Evolutionary conservation across 2,113 vertebrate species (phyloP).

Genomic region (Amazona guildingii): DNA sequence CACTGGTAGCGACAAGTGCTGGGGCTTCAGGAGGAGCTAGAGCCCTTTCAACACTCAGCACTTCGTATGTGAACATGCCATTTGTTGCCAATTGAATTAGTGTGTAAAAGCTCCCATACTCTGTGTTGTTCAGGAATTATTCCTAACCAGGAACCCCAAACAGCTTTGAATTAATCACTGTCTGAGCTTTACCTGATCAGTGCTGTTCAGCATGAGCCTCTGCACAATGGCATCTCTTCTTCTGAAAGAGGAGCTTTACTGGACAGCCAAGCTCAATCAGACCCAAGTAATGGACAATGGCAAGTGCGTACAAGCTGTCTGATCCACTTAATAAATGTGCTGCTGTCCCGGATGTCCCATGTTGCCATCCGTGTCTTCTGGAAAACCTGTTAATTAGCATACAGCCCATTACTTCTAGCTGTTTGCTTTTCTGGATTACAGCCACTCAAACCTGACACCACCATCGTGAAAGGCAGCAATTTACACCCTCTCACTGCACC

Average conservation of each 20-base stretch:
- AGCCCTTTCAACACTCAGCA: neutral
- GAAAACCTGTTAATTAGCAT: neutral
- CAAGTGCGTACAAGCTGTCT: neutral
- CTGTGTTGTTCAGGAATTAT: neutral
- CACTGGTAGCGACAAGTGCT: neutral
- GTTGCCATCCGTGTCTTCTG: neutral
- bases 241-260: neutral
- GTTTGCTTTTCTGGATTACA: neutral
- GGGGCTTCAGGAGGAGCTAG: neutral
- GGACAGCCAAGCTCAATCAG: neutral
- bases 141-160: neutral
- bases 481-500: neutral
- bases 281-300: neutral
- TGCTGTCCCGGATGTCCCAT: accelerated
- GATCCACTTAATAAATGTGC: neutral
- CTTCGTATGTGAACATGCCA: accelerated
- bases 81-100: neutral
- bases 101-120: accelerated
- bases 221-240: neutral
- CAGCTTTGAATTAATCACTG: neutral
- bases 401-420: neutral
- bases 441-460: neutral
- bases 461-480: neutral
- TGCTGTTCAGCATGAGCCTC: neutral
- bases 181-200: neutral